Evolutionary conservation across 2,888 invertebrate genomes (phyloP), one percentile per base, ranked within the genome.

Genomic region (Hetaerina titia): DNA sequence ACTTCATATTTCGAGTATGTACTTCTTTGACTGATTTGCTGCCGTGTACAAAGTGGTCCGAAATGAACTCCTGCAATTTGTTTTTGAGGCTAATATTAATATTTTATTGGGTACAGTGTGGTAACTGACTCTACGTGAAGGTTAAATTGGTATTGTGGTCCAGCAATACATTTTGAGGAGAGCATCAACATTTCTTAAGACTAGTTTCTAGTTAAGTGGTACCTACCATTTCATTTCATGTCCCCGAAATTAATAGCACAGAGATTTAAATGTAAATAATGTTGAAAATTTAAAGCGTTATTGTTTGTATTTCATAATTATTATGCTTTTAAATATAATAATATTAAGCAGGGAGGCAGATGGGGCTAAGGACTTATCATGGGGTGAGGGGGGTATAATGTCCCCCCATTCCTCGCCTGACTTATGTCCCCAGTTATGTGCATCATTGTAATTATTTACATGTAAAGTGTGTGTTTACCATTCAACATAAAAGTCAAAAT

Each of bases 401-500:
- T 22, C 81, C 13, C 22, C 31, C 81, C 11, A 81, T 81, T 25
- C 81, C 31, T 81, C 81, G 25, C 81, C 13, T 15, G 2, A 31
- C 81, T 81, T 81, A 31, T 22, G 69, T 81, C n/a, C 81, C 81
- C 15, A 45, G 56, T 64, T 69, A 22, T 69, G 69, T 92, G 69
- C 69, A 92, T 92, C 69, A 92, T 13, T 92, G 92, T 69, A 92
- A 64, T 74, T 92, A 74, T 74, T 74, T 31, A 22, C 8, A 64
- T 92, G 69, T 92, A 64, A 69, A 92, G 69, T 74, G 69, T 92
- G 56, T 69, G 69, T 92, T 74, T 56, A 56, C 45, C 64, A 69
- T 92, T 69, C 56, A 69, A n/a, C 69, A 92, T 45, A 92, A 56
- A 69, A 56, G 15, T 69, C 69, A 57, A 81, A 81, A 64, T 69